These are phyloP conservation scores for Tetramorium simillimum DNA, from an alignment of 1,140 invertebrate species.

Conservation along the genomic window DNA sequence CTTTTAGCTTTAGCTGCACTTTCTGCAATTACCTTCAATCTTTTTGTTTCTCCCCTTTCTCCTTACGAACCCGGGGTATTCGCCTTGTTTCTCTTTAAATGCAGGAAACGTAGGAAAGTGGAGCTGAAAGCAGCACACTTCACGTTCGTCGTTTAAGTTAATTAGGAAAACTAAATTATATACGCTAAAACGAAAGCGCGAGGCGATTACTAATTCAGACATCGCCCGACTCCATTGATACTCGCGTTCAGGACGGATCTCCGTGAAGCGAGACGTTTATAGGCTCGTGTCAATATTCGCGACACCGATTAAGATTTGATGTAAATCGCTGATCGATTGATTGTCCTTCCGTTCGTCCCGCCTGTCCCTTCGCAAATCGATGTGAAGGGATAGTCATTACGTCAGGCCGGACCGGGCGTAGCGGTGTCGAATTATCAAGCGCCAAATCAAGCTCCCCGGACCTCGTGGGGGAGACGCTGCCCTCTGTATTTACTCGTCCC, in stretches of 20 bases:
- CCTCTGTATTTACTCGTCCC: slow-evolving; percentile 63
- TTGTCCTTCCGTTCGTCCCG: slow-evolving; percentile 36
- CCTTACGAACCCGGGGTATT: not conserved
- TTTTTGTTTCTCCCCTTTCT: slow-evolving; percentile 4
- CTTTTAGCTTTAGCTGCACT: slow-evolving; percentile 44
- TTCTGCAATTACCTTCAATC: slow-evolving; percentile 43
- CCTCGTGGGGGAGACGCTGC: not conserved
- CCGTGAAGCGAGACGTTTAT: not conserved
- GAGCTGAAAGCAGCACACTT: not conserved
- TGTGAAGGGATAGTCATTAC: slow-evolving; percentile 22
- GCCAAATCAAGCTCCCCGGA: slow-evolving; percentile 47
- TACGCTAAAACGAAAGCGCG: slow-evolving; percentile 2
- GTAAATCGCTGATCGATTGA: slow-evolving; percentile 33
- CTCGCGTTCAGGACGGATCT: not conserved
- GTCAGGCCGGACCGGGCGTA: not conserved
- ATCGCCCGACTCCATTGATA: too few relatives aligned
- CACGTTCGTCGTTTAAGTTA: slow-evolving; percentile 37
- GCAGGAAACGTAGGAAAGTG: slow-evolving; percentile 19
- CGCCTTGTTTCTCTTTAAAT: slow-evolving; percentile 41
- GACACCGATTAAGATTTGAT: slow-evolving; percentile 22
- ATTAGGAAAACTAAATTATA: slow-evolving; percentile 36
- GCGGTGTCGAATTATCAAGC: slow-evolving; percentile 55
- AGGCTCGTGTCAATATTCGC: not conserved
- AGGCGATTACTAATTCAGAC: not conserved
- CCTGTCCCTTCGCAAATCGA: slow-evolving; percentile 44